Evolutionary conservation across 1,140 invertebrate species (phyloP).

Genomic region (Macrosteles quadrilineatus): DNA sequence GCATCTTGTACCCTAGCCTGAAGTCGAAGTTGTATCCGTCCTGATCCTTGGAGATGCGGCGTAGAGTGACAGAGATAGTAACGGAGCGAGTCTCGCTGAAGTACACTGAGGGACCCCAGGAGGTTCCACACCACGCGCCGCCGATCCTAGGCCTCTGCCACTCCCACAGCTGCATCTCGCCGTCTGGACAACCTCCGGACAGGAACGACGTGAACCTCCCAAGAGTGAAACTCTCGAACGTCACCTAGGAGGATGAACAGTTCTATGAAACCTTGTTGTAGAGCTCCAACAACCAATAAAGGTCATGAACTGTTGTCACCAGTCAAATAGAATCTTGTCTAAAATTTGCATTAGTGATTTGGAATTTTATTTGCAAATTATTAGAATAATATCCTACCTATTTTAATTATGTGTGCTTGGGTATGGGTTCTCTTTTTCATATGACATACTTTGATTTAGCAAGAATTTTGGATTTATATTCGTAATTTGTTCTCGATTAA

Average conservation of each 20-base stretch:
- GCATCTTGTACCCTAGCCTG: slow-evolving; percentile 78
- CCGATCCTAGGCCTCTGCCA: slow-evolving; percentile 66
- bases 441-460: no score
- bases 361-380: no score
- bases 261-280: no score
- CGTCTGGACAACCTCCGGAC: slow-evolving; percentile 72
- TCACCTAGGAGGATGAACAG: slow-evolving; percentile 73
- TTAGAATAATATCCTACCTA: no score
- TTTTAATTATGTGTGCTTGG: no score
- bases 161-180: slow-evolving; percentile 75
- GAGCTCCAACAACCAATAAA: no score
- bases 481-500: no score
- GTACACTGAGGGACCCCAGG: slow-evolving; percentile 81
- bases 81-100: slow-evolving; percentile 79
- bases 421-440: no score
- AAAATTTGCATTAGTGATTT: no score
- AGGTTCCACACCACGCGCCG: slow-evolving; percentile 80
- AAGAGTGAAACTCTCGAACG: slow-evolving; percentile 83
- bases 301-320: no score
- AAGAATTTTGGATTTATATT: no score
- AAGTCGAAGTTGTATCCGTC: slow-evolving; percentile 85
- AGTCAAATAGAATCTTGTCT: no score
- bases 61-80: slow-evolving; percentile 69
- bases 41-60: slow-evolving; percentile 73
- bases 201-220: slow-evolving; percentile 80